A percentile compares a stretch with the other conserved stretches of the same genome.
Conservation (phyloP, 2,888 invertebrate species). For the Tholera decimalis region DNA sequence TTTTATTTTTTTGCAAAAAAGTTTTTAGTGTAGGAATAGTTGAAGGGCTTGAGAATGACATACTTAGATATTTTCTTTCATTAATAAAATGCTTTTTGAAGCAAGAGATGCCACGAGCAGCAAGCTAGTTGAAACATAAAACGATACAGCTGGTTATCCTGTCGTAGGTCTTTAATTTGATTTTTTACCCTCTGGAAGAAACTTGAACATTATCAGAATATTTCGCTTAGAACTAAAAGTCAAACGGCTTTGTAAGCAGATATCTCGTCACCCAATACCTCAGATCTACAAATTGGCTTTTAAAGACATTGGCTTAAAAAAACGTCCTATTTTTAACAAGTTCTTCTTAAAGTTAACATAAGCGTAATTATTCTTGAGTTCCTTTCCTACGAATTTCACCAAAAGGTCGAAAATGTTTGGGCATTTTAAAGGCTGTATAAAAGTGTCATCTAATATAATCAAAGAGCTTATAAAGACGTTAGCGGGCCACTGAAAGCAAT, state of each 20-base stretch:
- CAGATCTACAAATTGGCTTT: constrained; percentile 37
- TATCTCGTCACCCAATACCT: constrained; percentile 30
- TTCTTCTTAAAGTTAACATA: constrained; percentile 34
- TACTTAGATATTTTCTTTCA: too few species aligned
- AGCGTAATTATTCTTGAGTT: constrained; percentile 46
- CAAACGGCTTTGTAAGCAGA: constrained; percentile 31
- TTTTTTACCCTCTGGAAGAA: not conserved
- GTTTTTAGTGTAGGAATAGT: too few species aligned
- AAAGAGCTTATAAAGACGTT: constrained; percentile 66
- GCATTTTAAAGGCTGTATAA: constrained; percentile 49
- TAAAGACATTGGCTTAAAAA: constrained; percentile 22
- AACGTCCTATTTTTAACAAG: constrained; percentile 25
- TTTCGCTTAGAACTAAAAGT: not conserved
- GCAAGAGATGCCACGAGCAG: too few species aligned
- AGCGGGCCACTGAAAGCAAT: constrained; percentile 62
- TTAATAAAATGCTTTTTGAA: too few species aligned
- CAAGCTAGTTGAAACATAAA: not conserved
- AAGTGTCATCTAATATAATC: constrained; percentile 65
- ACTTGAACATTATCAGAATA: not conserved
- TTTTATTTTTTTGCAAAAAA: too few species aligned
- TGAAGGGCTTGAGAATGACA: too few species aligned
- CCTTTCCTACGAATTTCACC: constrained; percentile 30
- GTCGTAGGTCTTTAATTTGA: not conserved
- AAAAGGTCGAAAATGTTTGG: constrained; percentile 54
- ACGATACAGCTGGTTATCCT: not conserved